Base-by-base conservation (phyloP, 1,140 invertebrate genomes). In the Drosophila lacertosa region DNA sequence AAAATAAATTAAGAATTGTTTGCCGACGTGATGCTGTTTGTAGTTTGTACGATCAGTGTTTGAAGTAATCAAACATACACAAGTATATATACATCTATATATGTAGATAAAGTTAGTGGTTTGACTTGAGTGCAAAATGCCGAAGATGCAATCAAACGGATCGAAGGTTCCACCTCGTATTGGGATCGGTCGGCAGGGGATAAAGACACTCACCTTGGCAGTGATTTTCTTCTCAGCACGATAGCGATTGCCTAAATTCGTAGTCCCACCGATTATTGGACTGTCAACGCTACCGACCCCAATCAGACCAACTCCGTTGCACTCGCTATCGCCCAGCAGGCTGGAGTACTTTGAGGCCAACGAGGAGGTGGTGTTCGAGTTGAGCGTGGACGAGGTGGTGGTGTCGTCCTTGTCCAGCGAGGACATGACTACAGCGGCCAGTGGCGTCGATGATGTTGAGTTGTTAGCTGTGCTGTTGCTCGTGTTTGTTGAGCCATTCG, bases 211-310 rank as follows among this genome's bases (percentile, higher is more conserved):
- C 55, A 91, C 90, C 90, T 91, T 91, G 88, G 90, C 90, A 91
- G 90, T 91, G 89, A 86, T 90, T 91, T 91, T 91, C 84, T 91
- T 91, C 73, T 91, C 90, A 18, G 90, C 72, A 11, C 90, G 78
- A 74, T 88, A 91, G 22, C 90, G 90, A 76, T 90, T 91, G 50
- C 73, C 79, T 40, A 91, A 73, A 68, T 81, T 89, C 66, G 77
- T 74, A 10, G 76, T 70, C 37, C 77, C 75, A 40, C 70, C 78
- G 20, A 79, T 63, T 7, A 76, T 58, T 32, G 81, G 80, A 66
- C 81, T 86, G 7, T 86, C 81, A 4, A 75, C 50, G 35, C 69
- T 60, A 15, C 72, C 63, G n/a, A 74, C 67, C 22, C 81, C 51
- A 9, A 70, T 33, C 40, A 82, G 42, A 15, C 68, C 35, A 6